Base-by-base conservation (phyloP, 2,888 invertebrate genomes). In the Cheilosia urbana region DNA sequence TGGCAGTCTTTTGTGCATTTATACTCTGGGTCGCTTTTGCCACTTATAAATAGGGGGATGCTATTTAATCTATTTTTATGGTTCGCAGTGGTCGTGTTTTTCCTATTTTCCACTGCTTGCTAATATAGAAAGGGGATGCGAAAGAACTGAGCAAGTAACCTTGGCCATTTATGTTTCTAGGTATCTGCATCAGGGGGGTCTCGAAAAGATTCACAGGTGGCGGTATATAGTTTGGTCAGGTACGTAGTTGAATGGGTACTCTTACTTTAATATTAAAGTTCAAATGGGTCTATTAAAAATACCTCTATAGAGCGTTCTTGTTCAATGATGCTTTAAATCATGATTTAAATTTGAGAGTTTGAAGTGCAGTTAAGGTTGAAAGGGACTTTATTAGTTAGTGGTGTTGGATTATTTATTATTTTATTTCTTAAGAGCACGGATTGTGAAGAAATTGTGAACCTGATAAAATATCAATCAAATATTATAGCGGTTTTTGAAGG, bases 81-180 rank as follows among this genome's bases (percentile, higher is more conserved):
- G 6, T 24, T 40, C 9, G 19, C 40, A 4, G 17, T 30, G 15
- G 53, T 30, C 1, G 60, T 24, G 17, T 19, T 65, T 30, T 17
- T 15, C 3, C 15, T 45, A 15, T 62, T 7, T 55, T 30, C 11
- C 21, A 37, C 13, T 37, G 13, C 13, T 37, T 37, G 37, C 37
- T 62, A 34, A 30, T 30, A 15, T 27, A 65, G 49, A 66, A 40
- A 60, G 42, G 53, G 19, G 68, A 68, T 77, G 19, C 17, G 60
- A 68, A 60, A 68, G 68, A 77, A 68, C 68, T 53, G 30, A 34
- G 24, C 24, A 42, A 37, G 49, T 37, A 77, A 77, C 77, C 77
- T 77, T 77, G 68, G 68, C 55, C 34, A 53, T 51, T 30, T 42
- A 60, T 68, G 58, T 58, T 11, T 47, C 19, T 9, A 7, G 19